Evolutionary conservation across 64 coral and sea anemone genomes (phyloP), one percentile per base, ranked within the genome.

Genomic region (Trachythela sp.): DNA sequence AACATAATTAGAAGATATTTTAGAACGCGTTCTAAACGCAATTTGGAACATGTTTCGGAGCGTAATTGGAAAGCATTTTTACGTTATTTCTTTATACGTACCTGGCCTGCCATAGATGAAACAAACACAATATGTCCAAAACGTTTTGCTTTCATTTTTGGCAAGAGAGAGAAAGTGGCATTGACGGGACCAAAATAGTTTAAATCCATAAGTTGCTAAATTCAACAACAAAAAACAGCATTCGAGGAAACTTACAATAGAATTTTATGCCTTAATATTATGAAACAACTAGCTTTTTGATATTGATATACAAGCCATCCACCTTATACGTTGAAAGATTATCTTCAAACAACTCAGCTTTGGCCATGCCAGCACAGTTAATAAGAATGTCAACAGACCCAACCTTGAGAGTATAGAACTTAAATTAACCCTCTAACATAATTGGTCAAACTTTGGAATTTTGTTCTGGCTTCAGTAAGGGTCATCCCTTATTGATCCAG

Each of bases 61-160:
- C n/a, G n/a, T n/a, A n/a, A n/a, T n/a, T n/a, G n/a, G n/a, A n/a
- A n/a, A n/a, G n/a, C n/a, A n/a, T n/a, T n/a, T n/a, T n/a, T n/a
- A n/a, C n/a, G n/a, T n/a, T n/a, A n/a, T n/a, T n/a, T n/a, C 24
- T 48, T 48, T 1, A 24, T 7, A 36, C 14, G 13, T 88, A 97
- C 95, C 93, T 97, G 85, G 42, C 95, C 95, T 56, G 88, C 95
- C 87, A 97, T 91, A n/a, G 95, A 97, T 54, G 95, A 97, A 5
- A 94, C 91, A 85, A 94, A 90, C 41, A 97, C 93, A 54, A 97
- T 36, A 39, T 97, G 95, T 35, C 95, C 95, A 77, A 54, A 56
- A 2, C 86, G 56, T 83, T 93, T 85, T 83, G 92, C 77, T 26
- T 97, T 97, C 95, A 97, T 97, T 27, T 84, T 94, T n/a, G 85